Base-by-base conservation (phyloP, 2,797 vertebrate genomes). In the Nyctibius grandis region DNA sequence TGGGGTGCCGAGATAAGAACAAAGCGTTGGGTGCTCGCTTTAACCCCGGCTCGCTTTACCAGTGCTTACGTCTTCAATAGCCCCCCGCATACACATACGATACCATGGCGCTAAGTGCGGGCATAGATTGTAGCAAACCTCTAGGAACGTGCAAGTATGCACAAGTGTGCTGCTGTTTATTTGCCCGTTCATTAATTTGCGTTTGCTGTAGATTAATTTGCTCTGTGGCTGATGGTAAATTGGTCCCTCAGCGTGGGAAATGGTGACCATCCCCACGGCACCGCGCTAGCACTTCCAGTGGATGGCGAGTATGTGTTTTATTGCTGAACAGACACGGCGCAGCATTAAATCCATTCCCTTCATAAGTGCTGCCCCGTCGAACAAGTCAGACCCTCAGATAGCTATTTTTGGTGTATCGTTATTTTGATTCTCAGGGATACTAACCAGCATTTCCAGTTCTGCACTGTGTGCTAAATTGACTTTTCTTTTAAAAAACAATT, bases 1-100 rank as follows among this genome's bases (percentile, higher is more conserved):
- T 93, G 93, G 94, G 89, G 75, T 86, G 91, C 83, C 94, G 70
- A 88, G 96, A 96, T 95, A 96, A 96, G 92, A 86, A 94, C 95
- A 91, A 96, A 96, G 97, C 94, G 53, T 88, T 88, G 95, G 91
- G 53, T 76, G 84, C 95, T 82, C 80, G 80, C 96, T 85, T 96
- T 85, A 96, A 85, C 53, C 53, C 64, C 44, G 33, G 77, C 87
- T 68, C 87, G 18, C 54, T 74, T 68, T 57, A 38, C 88, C 92
- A 72, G 64, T 18, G 61, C 70, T 92, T 78, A 65, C 14, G 54
- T 48, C 47, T 89, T 88, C 79, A 48, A 10, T 50, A 73, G 47
- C 73, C 48, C n/a, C 68, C 69, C 20, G 67, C 4, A 68, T 6
- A 80, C 87, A 91, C 79, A 56, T 45, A 25, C 9, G 81, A 45